Percentiles rank a stretch among this genome's conserved stretches.
phyloP scores from a whole-genome alignment of 1,140 invertebrate genomes.

The Diachasmimorpha longicaudata region DNA sequence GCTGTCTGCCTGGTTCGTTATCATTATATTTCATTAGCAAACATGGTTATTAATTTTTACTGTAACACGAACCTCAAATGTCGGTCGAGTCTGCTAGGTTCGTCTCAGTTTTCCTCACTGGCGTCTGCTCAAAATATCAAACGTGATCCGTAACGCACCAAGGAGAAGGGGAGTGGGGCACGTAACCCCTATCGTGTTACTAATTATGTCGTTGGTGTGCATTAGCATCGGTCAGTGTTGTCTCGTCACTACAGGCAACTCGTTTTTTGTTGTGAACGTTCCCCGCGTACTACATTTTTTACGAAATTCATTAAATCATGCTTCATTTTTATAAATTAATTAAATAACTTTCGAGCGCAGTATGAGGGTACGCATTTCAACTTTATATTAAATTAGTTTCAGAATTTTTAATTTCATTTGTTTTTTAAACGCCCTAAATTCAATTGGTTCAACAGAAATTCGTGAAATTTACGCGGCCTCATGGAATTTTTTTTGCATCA shows the following conservation, averaged over 20 bases:
- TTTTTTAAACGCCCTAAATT: no score
- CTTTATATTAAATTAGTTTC: no score
- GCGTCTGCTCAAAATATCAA: slow-evolving; percentile 3
- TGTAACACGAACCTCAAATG: not conserved
- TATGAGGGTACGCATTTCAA: no score
- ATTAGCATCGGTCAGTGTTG: not conserved
- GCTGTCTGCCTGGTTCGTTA: not conserved
- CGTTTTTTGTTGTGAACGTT: not conserved
- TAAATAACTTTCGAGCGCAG: no score
- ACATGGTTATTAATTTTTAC: not conserved
- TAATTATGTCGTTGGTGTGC: slow-evolving; percentile 19
- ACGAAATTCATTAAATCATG: not conserved
- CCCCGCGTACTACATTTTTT: not conserved
- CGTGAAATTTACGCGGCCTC: no score
- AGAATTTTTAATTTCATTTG: no score
- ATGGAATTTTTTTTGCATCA: no score
- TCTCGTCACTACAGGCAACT: not conserved
- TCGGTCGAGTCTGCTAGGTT: not conserved
- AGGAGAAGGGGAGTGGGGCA: not conserved
- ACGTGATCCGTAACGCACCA: not conserved
- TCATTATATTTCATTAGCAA: not conserved
- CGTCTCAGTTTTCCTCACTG: slow-evolving; percentile 5
- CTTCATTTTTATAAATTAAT: no score
- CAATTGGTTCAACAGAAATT: no score
- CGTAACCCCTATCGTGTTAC: slow-evolving; percentile 13